A percentile compares a stretch with the other conserved stretches of the same genome.
Conservation (phyloP, 2,797 vertebrate species). For the Crocodylus rhombifer region DNA sequence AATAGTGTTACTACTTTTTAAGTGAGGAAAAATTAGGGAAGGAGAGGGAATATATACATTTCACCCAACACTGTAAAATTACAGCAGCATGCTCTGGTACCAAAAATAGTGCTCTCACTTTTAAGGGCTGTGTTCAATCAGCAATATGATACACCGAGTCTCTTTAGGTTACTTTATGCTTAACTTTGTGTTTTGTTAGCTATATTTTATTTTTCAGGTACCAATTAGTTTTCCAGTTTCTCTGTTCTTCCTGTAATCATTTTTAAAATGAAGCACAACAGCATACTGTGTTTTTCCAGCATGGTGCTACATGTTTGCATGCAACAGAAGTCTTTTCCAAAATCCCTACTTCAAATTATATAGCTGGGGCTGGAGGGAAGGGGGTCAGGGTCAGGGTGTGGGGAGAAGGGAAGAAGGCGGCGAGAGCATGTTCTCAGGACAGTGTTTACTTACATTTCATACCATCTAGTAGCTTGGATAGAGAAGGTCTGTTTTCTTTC, state of each 20-base stretch:
- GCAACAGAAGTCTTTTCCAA: not conserved
- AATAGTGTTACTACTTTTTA: not conserved
- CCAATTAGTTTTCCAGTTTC: not conserved
- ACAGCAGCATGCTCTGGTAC: not conserved
- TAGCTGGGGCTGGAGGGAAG: not conserved
- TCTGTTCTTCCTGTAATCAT: too few relatives aligned
- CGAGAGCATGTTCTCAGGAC: not conserved
- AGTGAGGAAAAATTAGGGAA: too few relatives aligned
- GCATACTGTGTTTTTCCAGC: not conserved
- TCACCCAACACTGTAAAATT: not conserved
- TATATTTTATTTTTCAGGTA: not conserved
- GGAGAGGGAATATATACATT: not conserved
- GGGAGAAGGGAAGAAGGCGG: too few relatives aligned
- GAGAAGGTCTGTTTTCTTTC: constrained; percentile 86
- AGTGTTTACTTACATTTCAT: constrained; percentile 92
- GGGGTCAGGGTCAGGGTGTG: accelerated
- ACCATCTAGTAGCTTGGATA: constrained; percentile 88
- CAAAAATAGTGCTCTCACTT: not conserved
- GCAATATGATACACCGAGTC: too few relatives aligned
- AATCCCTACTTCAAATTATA: not conserved
- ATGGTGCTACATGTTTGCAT: not conserved
- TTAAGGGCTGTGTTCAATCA: not conserved
- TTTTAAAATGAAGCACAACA: not conserved
- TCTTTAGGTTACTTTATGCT: not conserved
- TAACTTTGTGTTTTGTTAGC: accelerated